Evolutionary conservation across 2,888 invertebrate genomes (phyloP).

Genomic region (Ligdia adustata): DNA sequence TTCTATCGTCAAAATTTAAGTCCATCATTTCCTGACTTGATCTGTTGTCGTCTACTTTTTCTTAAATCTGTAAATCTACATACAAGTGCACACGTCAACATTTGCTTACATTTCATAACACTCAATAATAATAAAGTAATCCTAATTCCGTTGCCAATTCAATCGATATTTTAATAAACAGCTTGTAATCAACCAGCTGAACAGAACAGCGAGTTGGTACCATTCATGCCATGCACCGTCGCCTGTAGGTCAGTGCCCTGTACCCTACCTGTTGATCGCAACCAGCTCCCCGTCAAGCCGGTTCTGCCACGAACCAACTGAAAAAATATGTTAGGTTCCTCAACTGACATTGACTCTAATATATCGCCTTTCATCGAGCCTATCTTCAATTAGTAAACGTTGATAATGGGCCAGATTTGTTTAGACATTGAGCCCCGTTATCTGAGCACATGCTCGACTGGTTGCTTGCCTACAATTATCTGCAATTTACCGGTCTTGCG

Average conservation of each 20-base stretch:
- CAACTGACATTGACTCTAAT: constrained; percentile 47
- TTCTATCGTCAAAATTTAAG: too few relatives aligned
- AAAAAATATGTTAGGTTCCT: constrained; percentile 57
- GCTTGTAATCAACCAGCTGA: constrained; percentile 49
- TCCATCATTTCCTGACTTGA: too few relatives aligned
- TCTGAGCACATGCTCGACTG: constrained; percentile 26
- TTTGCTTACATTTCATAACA: too few relatives aligned
- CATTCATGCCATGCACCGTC: constrained; percentile 69
- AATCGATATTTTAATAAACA: constrained; percentile 50
- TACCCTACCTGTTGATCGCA: constrained; percentile 76
- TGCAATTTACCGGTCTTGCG: constrained; percentile 12
- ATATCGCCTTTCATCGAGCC: constrained; percentile 30
- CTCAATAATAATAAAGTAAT: too few relatives aligned
- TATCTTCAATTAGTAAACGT: constrained; percentile 20
- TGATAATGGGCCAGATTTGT: constrained; percentile 17
- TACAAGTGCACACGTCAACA: too few relatives aligned
- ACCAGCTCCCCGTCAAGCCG: constrained; percentile 67
- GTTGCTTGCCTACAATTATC: constrained; percentile 23
- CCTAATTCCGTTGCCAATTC: constrained; percentile 18
- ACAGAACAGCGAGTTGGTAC: constrained; percentile 45
- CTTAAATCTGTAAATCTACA: too few relatives aligned
- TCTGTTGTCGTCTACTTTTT: too few relatives aligned
- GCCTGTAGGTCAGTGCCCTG: constrained; percentile 79
- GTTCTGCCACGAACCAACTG: constrained; percentile 57
- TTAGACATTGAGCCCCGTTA: constrained; percentile 29